phyloP scores from a whole-genome alignment of 2,797 vertebrate genomes.

The Natrix natrix region DNA sequence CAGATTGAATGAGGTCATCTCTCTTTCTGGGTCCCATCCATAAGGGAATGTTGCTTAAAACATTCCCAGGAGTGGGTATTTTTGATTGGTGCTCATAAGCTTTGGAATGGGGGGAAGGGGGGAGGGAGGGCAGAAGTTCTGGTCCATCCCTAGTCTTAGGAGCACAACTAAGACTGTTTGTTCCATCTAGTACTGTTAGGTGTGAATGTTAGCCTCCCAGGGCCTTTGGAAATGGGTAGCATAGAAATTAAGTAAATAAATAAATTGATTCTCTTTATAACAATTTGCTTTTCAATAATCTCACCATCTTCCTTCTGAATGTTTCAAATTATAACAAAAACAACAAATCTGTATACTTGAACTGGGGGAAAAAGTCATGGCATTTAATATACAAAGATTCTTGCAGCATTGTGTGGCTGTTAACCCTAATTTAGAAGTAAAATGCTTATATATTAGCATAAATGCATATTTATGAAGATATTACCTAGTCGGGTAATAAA shows the following conservation, averaged over 20 bases:
- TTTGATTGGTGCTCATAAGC: not conserved
- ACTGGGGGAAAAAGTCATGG: conserved; percentile 14
- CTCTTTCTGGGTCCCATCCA: not conserved
- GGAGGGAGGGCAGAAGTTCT: not conserved
- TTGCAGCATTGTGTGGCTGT: not conserved
- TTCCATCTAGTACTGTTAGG: not conserved
- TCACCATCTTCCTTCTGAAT: not conserved
- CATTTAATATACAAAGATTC: not conserved
- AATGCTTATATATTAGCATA: not conserved
- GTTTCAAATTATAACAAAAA: not conserved
- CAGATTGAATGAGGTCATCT: not conserved
- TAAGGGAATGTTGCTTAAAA: not conserved
- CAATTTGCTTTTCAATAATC: not conserved
- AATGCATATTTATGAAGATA: conserved; percentile 3
- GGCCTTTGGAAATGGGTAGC: not conserved
- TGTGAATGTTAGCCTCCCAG: not conserved
- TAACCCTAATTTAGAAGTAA: conserved; percentile 1
- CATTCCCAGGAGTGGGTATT: not conserved
- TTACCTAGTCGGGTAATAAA: not conserved
- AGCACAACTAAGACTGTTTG: not conserved
- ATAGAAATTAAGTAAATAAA: not conserved
- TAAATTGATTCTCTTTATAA: not conserved
- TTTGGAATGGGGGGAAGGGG: not conserved
- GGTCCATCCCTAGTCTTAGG: not conserved
- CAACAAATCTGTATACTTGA: not conserved